Evolutionary conservation across 1,140 invertebrate species (phyloP).

Genomic region (Meloidogyne floridensis): DNA sequence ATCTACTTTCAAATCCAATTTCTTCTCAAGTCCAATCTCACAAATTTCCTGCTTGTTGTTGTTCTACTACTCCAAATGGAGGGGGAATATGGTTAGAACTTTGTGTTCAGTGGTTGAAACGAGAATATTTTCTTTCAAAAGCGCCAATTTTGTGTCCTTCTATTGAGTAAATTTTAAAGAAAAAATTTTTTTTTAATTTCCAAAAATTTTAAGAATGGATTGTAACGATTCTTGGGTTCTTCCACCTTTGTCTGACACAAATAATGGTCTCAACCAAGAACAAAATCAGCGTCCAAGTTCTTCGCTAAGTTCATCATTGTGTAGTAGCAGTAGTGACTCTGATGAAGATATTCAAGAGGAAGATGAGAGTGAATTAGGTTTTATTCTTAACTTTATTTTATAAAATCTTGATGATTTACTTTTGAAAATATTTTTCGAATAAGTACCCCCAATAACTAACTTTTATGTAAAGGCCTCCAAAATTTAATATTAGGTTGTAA

Average conservation of each 20-base stretch:
- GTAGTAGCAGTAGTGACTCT: too few species aligned
- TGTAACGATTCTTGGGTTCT: constrained; percentile 7
- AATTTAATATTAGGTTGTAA: too few species aligned
- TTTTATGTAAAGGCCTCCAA: too few species aligned
- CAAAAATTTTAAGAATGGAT: neutral
- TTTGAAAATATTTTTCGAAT: too few species aligned
- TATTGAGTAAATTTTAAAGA: neutral
- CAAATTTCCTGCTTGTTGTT: constrained; percentile 21
- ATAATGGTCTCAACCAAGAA: neutral
- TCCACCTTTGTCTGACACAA: neutral
- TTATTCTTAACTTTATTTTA: too few species aligned
- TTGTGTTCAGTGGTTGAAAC: constrained; percentile 33
- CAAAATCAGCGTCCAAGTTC: neutral
- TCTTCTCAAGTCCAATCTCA: neutral
- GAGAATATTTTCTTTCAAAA: constrained; percentile 28
- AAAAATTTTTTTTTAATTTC: too few species aligned
- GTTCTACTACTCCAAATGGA: constrained; percentile 14
- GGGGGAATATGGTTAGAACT: constrained; percentile 23
- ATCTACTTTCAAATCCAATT: neutral
- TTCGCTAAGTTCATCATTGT: too few species aligned
- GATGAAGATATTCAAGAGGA: neutral
- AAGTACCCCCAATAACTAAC: too few species aligned
- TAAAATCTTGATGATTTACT: too few species aligned
- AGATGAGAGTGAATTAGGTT: neutral
- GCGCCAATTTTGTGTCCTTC: constrained; percentile 14